Percentiles rank a stretch among this genome's conserved stretches.
These are phyloP conservation scores for Amiota communis DNA, from an alignment of 2,888 invertebrate species.

Conservation along the genomic window DNA sequence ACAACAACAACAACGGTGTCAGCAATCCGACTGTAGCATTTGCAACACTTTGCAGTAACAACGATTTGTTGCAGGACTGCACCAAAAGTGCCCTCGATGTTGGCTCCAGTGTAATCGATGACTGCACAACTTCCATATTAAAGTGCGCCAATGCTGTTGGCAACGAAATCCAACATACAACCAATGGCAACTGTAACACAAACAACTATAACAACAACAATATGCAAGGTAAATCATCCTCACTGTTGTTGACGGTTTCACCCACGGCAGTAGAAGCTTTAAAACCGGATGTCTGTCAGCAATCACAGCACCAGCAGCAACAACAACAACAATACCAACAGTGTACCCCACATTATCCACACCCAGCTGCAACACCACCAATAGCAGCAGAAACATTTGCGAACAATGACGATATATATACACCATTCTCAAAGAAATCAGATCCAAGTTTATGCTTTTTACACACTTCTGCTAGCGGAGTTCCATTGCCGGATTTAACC, in stretches of 20 bases:
- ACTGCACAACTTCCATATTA: constrained; percentile 70
- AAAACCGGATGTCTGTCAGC: constrained; percentile 56
- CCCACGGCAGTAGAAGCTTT: constrained; percentile 48
- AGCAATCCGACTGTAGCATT: constrained; percentile 41
- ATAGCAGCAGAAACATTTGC: constrained; percentile 41
- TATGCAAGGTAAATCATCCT: constrained; percentile 31
- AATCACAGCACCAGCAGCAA: constrained; percentile 35
- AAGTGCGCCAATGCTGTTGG: constrained; percentile 68
- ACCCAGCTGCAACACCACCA: constrained; percentile 43
- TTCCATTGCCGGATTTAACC: constrained; percentile 36
- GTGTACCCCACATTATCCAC: constrained; percentile 42
- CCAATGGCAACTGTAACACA: constrained; percentile 32
- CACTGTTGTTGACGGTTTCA: constrained; percentile 52
- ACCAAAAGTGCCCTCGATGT: constrained; percentile 54
- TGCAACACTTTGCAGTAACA: constrained; percentile 62
- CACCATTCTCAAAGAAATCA: constrained; percentile 64
- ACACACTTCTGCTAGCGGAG: constrained; percentile 37
- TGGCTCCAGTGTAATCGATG: constrained; percentile 66
- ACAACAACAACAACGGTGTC: constrained; percentile 40
- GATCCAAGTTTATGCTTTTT: constrained; percentile 66
- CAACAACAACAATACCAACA: constrained; percentile 36
- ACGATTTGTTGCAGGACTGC: constrained; percentile 63
- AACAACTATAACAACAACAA: constrained; percentile 40
- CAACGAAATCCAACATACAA: constrained; percentile 43
- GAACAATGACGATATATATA: constrained; percentile 63